phyloP scores from a whole-genome alignment of 2,888 invertebrate genomes.

The Timandra comae region DNA sequence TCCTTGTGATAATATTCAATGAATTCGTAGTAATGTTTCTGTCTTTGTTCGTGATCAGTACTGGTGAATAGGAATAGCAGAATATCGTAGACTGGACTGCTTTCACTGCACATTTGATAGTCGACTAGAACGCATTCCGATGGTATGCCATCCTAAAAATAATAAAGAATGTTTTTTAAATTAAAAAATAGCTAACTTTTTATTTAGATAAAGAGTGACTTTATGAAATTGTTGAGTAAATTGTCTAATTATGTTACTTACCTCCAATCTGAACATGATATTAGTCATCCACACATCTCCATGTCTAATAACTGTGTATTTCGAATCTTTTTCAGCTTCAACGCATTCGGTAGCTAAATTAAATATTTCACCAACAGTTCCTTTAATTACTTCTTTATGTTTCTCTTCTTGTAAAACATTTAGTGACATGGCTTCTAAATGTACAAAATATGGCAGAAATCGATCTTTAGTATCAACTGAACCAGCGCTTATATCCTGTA shows the following conservation, averaged over 20 bases:
- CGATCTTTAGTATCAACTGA: neutral
- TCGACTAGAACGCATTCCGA: constrained; percentile 33
- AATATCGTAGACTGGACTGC: constrained; percentile 30
- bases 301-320: constrained; percentile 27
- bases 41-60: constrained; percentile 31
- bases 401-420: constrained; percentile 16
- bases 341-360: neutral
- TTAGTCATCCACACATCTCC: constrained; percentile 36
- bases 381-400: constrained; percentile 15
- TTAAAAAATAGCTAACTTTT: neutral
- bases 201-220: neutral
- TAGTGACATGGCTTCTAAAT: no score
- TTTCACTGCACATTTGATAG: constrained; percentile 30
- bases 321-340: constrained; percentile 12
- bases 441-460: no score
- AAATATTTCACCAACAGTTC: neutral
- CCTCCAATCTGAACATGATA: constrained; percentile 21
- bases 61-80: constrained; percentile 37
- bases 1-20: constrained; percentile 22
- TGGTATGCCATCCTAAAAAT: constrained; percentile 27
- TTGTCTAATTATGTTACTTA: neutral
- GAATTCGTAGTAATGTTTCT: constrained; percentile 25
- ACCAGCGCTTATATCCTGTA: no score
- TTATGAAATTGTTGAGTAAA: neutral
- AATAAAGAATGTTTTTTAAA: constrained; percentile 2